Conservation (phyloP, 1,140 invertebrate genomes). For the Atopsyche davidsoni region DNA sequence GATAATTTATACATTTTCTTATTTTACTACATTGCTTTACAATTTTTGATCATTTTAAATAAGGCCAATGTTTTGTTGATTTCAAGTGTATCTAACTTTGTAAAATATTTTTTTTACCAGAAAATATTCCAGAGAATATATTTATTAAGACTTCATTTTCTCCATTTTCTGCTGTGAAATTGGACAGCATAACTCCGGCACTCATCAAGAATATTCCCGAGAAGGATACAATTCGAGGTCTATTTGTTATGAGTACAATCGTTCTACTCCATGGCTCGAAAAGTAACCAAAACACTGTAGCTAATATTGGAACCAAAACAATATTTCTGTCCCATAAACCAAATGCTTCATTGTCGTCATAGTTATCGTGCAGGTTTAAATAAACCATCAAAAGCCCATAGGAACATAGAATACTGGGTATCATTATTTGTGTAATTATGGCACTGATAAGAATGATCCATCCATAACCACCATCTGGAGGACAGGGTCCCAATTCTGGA, state of each 20-base stretch:
- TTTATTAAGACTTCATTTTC: constrained; percentile 42
- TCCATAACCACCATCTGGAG: constrained; percentile 58
- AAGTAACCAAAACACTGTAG: constrained; percentile 46
- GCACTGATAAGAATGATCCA: constrained; percentile 57
- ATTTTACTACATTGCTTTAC: too few species aligned
- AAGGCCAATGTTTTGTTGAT: too few species aligned
- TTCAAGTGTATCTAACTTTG: too few species aligned
- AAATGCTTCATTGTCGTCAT: constrained; percentile 39
- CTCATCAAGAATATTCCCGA: constrained; percentile 45
- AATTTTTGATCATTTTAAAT: too few species aligned
- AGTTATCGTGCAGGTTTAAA: constrained; percentile 37
- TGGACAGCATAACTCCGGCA: constrained; percentile 44
- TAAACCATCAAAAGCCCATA: constrained; percentile 51
- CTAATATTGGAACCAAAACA: constrained; percentile 49
- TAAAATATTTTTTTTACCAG: too few species aligned
- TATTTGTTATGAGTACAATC: constrained; percentile 48
- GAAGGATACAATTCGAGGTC: constrained; percentile 47
- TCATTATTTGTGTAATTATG: constrained; percentile 52
- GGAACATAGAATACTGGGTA: constrained; percentile 48
- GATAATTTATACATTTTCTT: too few species aligned
- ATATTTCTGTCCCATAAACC: constrained; percentile 48
- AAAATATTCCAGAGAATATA: constrained; percentile 44
- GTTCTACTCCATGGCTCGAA: constrained; percentile 52
- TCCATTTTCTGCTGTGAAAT: constrained; percentile 38
- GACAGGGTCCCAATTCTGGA: constrained; percentile 56